These are phyloP conservation scores for Tragelaphus imberbis DNA, from an alignment of 2,113 vertebrate genomes.

Conservation along the genomic window DNA sequence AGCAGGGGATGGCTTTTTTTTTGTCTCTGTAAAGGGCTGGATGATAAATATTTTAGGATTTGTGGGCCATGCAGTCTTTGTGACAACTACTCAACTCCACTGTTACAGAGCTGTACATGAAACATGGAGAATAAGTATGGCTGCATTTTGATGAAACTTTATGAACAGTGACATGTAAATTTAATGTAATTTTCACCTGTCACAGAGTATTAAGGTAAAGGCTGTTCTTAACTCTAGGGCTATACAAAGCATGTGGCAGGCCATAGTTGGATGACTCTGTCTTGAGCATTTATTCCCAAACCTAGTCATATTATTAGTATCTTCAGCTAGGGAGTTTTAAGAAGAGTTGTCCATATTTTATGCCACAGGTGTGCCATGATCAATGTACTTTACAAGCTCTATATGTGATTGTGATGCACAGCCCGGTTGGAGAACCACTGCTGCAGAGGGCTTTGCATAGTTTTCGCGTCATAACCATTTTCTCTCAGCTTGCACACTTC, in stretches of 20 bases:
- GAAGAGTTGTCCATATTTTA: background rate
- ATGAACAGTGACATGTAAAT: background rate
- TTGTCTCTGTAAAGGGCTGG: background rate
- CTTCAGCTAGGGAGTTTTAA: background rate
- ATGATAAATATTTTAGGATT: background rate
- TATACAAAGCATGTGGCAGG: background rate
- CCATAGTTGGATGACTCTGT: background rate
- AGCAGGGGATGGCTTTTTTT: background rate
- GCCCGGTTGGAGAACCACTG: background rate
- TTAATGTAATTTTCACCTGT: background rate
- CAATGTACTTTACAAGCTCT: background rate
- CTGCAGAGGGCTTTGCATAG: background rate
- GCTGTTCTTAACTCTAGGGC: background rate
- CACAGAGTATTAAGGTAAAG: constrained; percentile 6
- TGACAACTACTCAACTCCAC: background rate
- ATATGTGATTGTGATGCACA: background rate
- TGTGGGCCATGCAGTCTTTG: background rate
- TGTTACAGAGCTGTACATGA: background rate
- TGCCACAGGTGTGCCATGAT: background rate
- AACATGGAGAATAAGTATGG: background rate
- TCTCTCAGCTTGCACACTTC: background rate
- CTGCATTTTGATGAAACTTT: background rate
- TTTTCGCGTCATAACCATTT: background rate
- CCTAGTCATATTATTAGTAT: background rate
- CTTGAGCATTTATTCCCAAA: background rate